A percentile compares a stretch with the other conserved stretches of the same genome.
phyloP scores from a whole-genome alignment of 2,113 vertebrate genomes.

The Sander lucioperca region DNA sequence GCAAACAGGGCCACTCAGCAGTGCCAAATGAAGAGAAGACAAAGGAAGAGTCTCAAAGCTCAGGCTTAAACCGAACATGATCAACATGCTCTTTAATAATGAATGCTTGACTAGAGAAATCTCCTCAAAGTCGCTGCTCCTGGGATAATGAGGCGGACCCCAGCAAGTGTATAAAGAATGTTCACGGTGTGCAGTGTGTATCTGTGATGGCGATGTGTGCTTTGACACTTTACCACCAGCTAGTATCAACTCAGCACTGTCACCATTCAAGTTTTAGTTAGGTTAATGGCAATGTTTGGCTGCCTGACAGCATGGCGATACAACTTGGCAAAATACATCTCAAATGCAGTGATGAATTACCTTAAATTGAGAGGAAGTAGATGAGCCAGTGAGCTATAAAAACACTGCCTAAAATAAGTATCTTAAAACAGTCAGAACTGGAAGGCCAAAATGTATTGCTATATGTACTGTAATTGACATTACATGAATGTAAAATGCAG shows the following conservation, averaged over 20 bases:
- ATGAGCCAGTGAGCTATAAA: slow-evolving; percentile 6
- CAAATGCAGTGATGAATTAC: background rate
- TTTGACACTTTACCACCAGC: slow-evolving; percentile 70
- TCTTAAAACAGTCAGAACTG: background rate
- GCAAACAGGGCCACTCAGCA: slow-evolving; percentile 57
- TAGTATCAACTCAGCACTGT: slow-evolving; percentile 62
- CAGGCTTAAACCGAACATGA: slow-evolving; percentile 70
- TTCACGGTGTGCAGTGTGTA: slow-evolving; percentile 67
- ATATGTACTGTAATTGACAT: background rate
- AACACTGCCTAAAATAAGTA: background rate
- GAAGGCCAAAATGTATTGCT: background rate
- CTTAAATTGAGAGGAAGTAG: slow-evolving; percentile 1
- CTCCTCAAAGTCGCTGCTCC: slow-evolving; percentile 75
- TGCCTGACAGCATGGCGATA: background rate
- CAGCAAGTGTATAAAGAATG: slow-evolving; percentile 55
- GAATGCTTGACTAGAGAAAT: slow-evolving; percentile 79
- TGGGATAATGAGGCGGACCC: slow-evolving; percentile 79
- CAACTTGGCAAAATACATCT: background rate
- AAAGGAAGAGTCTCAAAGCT: slow-evolving; percentile 64
- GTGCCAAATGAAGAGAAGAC: slow-evolving; percentile 55
- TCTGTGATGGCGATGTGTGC: slow-evolving; percentile 68
- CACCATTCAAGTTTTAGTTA: slow-evolving; percentile 20
- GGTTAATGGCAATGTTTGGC: slow-evolving; percentile 12
- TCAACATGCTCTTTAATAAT: slow-evolving; percentile 83
- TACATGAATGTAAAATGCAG: background rate